These are phyloP conservation scores for Orientallactaga bullata DNA, from an alignment of 2,113 vertebrate genomes.

Conservation along the genomic window DNA sequence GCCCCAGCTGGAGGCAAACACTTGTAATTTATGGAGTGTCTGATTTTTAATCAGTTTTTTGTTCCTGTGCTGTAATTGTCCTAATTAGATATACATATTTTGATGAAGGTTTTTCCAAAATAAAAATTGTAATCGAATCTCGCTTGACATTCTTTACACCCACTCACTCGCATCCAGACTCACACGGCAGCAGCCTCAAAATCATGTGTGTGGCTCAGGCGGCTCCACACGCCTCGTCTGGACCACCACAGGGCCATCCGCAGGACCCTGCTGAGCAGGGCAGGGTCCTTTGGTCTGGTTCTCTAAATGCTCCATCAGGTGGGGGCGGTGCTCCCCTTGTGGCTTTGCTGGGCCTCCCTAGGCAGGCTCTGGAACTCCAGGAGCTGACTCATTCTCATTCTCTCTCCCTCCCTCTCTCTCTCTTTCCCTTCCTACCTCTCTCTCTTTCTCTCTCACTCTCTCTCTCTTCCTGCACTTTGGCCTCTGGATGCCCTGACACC, in stretches of 20 bases:
- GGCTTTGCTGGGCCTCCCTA: neutral
- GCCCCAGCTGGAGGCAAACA: constrained; percentile 79
- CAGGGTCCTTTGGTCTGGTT: neutral
- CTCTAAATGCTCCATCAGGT: neutral
- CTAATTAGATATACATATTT: constrained; percentile 88
- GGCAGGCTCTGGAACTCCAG: neutral
- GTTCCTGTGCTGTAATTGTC: constrained; percentile 85
- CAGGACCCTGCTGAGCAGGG: neutral
- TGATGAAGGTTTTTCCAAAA: constrained; percentile 87
- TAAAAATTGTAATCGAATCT: constrained; percentile 88
- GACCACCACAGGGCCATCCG: constrained; percentile 50
- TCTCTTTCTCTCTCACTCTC: neutral
- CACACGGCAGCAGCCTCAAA: constrained; percentile 73
- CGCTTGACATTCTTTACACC: constrained; percentile 87
- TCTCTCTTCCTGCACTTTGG: neutral
- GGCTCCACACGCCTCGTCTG: constrained; percentile 70
- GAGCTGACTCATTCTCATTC: accelerated
- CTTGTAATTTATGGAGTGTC: constrained; percentile 85
- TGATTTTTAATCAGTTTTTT: constrained; percentile 85
- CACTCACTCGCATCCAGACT: constrained; percentile 80
- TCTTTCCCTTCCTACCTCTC: neutral
- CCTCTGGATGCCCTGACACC: neutral
- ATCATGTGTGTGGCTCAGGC: constrained; percentile 65
- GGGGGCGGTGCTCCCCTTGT: neutral
- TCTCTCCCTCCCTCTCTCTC: neutral